These are phyloP conservation scores for Drosophila koepferae DNA, from an alignment of 2,888 invertebrate genomes.

Conservation along the genomic window DNA sequence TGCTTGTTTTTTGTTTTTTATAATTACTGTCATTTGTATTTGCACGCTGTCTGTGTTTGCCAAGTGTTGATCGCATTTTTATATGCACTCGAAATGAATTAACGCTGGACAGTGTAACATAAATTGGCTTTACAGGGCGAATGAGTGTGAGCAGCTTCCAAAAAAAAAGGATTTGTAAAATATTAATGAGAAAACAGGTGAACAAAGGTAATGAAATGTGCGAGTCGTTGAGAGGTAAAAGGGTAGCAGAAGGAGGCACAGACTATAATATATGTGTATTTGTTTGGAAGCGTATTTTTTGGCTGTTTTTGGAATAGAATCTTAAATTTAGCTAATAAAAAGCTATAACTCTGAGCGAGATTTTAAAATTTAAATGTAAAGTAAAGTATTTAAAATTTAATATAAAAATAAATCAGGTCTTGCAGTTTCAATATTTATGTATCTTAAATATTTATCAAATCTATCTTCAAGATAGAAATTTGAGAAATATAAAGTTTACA, in stretches of 20 bases:
- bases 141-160: not conserved
- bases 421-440: too few species aligned
- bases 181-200: slow-evolving; percentile 3
- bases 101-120: slow-evolving; percentile 8
- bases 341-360: too few species aligned
- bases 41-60: slow-evolving; percentile 66
- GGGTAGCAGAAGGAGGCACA: too few species aligned
- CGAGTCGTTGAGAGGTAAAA: not conserved
- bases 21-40: slow-evolving; percentile 53
- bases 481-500: too few species aligned
- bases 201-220: slow-evolving; percentile 4
- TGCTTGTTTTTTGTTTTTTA: slow-evolving; percentile 39
- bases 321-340: not conserved
- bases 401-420: too few species aligned
- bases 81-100: slow-evolving; percentile 37
- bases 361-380: too few species aligned
- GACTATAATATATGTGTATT: not conserved
- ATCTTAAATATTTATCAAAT: too few species aligned
- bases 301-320: not conserved
- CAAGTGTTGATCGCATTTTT: slow-evolving; percentile 55
- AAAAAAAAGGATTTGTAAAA: not conserved
- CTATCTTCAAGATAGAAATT: too few species aligned
- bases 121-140: not conserved
- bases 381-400: too few species aligned
- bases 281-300: not conserved